Base-by-base conservation (phyloP, 2,797 vertebrate species). In the Numenius phaeopus region DNA sequence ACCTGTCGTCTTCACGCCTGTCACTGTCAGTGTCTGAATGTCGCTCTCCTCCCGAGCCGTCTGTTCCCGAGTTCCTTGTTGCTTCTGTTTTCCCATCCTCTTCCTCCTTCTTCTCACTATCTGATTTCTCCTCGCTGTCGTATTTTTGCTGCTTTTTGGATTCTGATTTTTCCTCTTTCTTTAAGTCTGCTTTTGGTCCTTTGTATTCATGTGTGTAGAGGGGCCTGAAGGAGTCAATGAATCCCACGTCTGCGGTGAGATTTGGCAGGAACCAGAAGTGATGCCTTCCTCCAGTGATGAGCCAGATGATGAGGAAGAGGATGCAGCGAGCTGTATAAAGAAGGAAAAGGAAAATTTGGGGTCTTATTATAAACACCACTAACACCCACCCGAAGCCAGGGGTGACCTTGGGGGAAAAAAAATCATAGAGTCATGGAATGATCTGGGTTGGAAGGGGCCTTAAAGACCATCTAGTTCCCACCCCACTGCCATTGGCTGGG, bases 191-290 rank as follows among this genome's bases (percentile, higher is more conserved):
- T 94, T 99, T 99, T 42, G 99, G 99, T 95, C 99, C 99, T 98
- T 99, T 99, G 98, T 99, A 99, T 94, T 99, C 99, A 3, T 99
- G 99, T 24, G 99, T 99, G 98, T 99, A 99, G 93, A 99, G 98
- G 34, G 99, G 99, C 88, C 99, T 98, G 99, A 99, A 99, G 67
- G 99, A 99, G 98, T 99, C 99, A 86, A 99, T 99, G 98, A 99
- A 99, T 91, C 99, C 99, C 40, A 99, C 99, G 1, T 99, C 99
- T 4, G 99, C 99, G 5, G 99, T 99, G 81, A 99, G 98, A 95
- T 99, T 99, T 59, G 99, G 99, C 91, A 99, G 98, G 98, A 99
- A 99, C 99, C 99, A 99, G 98, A 99, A 99, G 98, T 99, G 99
- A 97, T 99, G 99, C 39, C 99, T 99, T 75, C 99, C 99, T 42